phyloP scores from a whole-genome alignment of 1,140 invertebrate genomes.

The Vanessa atalanta region DNA sequence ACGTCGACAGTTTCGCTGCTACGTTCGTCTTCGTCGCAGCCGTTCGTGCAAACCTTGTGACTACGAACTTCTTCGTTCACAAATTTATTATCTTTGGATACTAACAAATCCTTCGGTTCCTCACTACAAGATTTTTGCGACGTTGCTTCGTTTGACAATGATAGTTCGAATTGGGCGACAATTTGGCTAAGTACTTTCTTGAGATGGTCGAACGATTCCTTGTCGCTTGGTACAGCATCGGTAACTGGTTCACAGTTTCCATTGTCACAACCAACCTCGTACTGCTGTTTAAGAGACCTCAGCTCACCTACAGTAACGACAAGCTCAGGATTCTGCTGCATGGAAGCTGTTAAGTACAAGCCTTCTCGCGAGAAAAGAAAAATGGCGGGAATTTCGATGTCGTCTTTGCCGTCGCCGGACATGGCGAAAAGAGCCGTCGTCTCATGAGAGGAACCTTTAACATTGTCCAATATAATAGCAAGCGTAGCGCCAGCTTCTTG shows the following conservation, averaged over 20 bases:
- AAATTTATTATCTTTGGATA: conserved; percentile 41
- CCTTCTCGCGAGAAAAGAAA: conserved; percentile 95
- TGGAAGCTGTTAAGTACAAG: conserved; percentile 81
- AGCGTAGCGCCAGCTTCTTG: conserved; percentile 91
- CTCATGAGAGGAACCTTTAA: conserved; percentile 85
- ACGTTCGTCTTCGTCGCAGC: conserved; percentile 4
- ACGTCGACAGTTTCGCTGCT: conserved; percentile 13
- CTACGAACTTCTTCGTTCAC: conserved; percentile 25
- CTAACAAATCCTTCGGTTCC: conserved; percentile 18
- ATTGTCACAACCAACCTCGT: conserved; percentile 51
- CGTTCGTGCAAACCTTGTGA: conserved; percentile 14
- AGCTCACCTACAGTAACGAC: conserved; percentile 81
- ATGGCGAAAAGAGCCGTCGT: conserved; percentile 95
- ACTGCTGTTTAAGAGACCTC: conserved; percentile 55
- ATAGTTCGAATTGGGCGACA: conserved; percentile 67
- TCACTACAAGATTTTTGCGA: conserved; percentile 39
- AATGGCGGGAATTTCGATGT: conserved; percentile 94
- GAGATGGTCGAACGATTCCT: conserved; percentile 66
- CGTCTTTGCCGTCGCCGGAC: conserved; percentile 95
- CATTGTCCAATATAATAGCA: conserved; percentile 95
- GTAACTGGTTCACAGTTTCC: conserved; percentile 51
- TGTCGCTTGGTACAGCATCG: conserved; percentile 41
- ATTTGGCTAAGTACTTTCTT: conserved; percentile 67
- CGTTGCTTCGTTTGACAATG: conserved; percentile 52
- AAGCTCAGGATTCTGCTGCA: conserved; percentile 77